Base-by-base conservation (phyloP, 35 echinoderm and acorn worm species). In the Apostichopus californicus region DNA sequence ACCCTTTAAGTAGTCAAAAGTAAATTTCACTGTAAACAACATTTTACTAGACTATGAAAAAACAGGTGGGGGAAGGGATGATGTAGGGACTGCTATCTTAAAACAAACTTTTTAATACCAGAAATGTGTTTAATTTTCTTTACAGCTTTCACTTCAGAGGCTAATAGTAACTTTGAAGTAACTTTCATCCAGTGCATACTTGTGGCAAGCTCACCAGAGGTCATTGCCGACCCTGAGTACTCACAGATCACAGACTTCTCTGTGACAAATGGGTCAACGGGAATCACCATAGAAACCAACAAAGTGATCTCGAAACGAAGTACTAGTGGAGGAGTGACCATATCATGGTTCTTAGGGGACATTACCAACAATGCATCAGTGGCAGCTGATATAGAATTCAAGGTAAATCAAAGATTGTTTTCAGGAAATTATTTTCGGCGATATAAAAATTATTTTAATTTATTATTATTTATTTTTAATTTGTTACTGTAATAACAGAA, bases 321-420 rank as follows among this genome's bases (percentile, higher is more conserved):
- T 8, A 12, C 26, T 46, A 26, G 78, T 80, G 78, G 13, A 8
- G 34, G 20, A 5, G 25, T 80, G 9, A 80, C 34, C 20, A 14
- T 80, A 13, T 80, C 78, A 6, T 80, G 78, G 78, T 80, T 46
- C 34, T 34, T 54, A 56, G 80, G 80, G 34, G 55, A 83, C 53
- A 13, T 83, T 1, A 55, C 52, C 8, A 83, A 83, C 55, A 83
- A 46, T 83, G 80, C 34, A 56, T 55, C 46, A 54, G 55, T 6
- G n/a, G 6, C 80, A 56, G 55, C 46, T 56, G 80, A 83, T n/a
- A 10, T 83, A 17, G 53, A 57, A 83, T 83, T 83, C 55, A 10
- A 54, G 80, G 80, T 83, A 83, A 83, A 18, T 68, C 34, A 46
- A 46, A 46, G 34, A 46, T 46, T 46, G 0, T 46, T 3, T 46